These are phyloP conservation scores for Cynoglossus semilaevis DNA, from an alignment of 2,113 vertebrate species.

Conservation along the genomic window DNA sequence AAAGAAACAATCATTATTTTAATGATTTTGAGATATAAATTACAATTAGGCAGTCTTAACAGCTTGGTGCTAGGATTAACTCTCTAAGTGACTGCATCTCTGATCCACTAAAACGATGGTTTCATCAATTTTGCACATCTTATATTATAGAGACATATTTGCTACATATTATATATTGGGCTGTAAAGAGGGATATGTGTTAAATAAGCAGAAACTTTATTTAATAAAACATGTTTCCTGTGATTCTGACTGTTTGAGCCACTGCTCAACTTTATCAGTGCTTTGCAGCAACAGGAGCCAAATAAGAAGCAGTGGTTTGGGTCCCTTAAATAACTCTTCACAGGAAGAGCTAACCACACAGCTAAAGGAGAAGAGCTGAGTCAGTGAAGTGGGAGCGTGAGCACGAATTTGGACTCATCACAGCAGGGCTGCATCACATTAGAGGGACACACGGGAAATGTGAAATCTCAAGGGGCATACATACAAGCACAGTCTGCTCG, in stretches of 20 bases:
- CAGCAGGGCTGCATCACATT: slow-evolving; percentile 12
- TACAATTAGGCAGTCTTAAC: no score
- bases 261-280: slow-evolving; percentile 26
- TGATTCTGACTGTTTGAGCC: not conserved
- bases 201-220: not conserved
- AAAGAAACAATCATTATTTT: no score
- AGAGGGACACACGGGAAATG: not conserved
- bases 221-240: not conserved
- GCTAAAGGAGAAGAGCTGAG: slow-evolving; percentile 42
- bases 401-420: slow-evolving; percentile 8
- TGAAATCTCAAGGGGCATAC: not conserved
- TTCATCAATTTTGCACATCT: no score
- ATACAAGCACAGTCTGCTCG: no score
- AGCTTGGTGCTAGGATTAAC: no score
- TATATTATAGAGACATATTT: no score
- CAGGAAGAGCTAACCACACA: slow-evolving; percentile 20
- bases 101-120: no score
- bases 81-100: no score
- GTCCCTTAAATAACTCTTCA: slow-evolving; percentile 22
- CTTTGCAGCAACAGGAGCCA: slow-evolving; percentile 4
- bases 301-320: slow-evolving; percentile 13
- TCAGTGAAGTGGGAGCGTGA: slow-evolving; percentile 25
- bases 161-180: no score
- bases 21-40: no score
- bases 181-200: no score